These are phyloP conservation scores for Thinocorus orbignyianus DNA, from an alignment of 2,113 vertebrate genomes.

Conservation along the genomic window DNA sequence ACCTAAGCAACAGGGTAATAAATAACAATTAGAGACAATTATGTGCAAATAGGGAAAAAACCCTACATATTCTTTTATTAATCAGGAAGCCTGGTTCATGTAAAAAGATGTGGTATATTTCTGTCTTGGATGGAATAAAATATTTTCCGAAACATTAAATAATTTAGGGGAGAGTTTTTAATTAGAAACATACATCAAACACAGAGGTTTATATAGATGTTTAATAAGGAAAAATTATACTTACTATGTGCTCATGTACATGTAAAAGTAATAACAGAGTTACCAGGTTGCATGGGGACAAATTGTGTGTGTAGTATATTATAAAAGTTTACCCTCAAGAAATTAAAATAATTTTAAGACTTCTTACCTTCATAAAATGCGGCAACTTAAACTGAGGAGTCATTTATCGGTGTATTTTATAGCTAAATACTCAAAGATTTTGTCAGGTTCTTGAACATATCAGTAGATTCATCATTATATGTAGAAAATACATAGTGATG, in stretches of 20 bases:
- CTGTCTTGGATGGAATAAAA: background rate
- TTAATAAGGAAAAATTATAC: background rate
- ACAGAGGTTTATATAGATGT: background rate
- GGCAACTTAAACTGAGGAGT: background rate
- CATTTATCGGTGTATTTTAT: background rate
- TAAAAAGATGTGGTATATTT: background rate
- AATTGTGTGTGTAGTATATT: background rate
- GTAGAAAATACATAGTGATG: background rate
- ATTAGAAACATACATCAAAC: background rate
- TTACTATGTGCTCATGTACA: background rate
- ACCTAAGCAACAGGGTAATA: background rate
- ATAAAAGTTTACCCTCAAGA: background rate
- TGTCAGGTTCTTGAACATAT: background rate
- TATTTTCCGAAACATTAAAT: background rate
- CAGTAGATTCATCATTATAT: background rate
- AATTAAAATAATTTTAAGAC: background rate
- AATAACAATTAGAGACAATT: background rate
- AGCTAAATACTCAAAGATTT: background rate
- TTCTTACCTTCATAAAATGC: background rate
- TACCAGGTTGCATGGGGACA: background rate
- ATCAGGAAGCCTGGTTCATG: accelerated
- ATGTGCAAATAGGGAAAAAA: background rate
- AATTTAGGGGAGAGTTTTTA: background rate
- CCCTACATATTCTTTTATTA: accelerated
- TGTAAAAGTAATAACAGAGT: background rate